Evolutionary conservation across 2,888 invertebrate species (phyloP).

Genomic region (Cotesia congregata): DNA sequence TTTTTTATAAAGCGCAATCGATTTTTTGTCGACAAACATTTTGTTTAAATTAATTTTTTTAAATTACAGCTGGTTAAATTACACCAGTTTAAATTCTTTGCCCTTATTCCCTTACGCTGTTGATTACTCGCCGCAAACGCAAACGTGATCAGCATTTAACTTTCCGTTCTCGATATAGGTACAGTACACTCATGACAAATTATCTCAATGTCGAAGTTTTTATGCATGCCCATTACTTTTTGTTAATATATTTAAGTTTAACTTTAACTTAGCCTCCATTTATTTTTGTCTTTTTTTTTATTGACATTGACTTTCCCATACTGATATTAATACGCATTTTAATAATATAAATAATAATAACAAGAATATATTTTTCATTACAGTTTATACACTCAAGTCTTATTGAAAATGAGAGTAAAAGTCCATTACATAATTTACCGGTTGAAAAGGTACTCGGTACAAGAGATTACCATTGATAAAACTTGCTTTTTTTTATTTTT

Average conservation of each 20-base stretch:
- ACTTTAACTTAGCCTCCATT: not conserved
- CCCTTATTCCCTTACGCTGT: not conserved
- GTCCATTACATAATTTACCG: conserved; percentile 21
- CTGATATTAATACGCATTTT: not conserved
- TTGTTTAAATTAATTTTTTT: too few species aligned
- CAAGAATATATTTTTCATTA: not conserved
- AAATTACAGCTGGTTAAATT: too few species aligned
- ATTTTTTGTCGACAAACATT: too few species aligned
- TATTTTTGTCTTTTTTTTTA: not conserved
- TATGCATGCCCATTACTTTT: not conserved
- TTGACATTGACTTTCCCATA: not conserved
- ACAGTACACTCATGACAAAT: not conserved
- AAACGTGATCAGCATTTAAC: not conserved
- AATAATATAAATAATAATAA: not conserved
- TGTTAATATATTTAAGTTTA: not conserved
- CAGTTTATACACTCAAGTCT: not conserved
- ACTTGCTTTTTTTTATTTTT: not conserved
- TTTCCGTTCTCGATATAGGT: not conserved
- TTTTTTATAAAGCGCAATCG: not conserved
- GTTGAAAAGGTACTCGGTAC: not conserved
- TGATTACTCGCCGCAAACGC: not conserved
- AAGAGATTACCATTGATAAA: not conserved
- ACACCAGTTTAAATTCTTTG: not conserved
- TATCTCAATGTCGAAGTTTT: not conserved
- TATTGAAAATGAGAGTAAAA: conserved; percentile 29